These are phyloP conservation scores for Polypedilum pembai DNA, from an alignment of 1,140 invertebrate genomes.

Conservation along the genomic window DNA sequence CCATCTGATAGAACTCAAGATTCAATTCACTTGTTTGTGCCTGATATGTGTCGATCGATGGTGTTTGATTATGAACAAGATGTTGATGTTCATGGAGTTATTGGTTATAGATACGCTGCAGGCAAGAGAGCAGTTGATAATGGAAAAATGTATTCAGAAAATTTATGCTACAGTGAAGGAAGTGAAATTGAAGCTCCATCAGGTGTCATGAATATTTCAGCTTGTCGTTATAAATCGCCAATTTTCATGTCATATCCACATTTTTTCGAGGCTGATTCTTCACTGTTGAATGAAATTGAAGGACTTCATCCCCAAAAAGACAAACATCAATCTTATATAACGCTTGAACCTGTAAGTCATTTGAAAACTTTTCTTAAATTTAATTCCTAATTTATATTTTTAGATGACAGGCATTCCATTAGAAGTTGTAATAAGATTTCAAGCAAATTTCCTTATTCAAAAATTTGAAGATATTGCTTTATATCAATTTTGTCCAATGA, in stretches of 20 bases:
- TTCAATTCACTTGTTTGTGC: constrained; percentile 49
- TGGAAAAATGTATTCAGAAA: constrained; percentile 53
- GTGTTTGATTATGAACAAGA: constrained; percentile 23
- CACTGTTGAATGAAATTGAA: constrained; percentile 47
- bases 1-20: constrained; percentile 50
- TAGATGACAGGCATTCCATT: constrained; percentile 51
- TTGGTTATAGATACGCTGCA: constrained; percentile 31
- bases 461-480: constrained; percentile 43
- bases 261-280: constrained; percentile 62
- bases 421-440: constrained; percentile 52
- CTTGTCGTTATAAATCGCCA: constrained; percentile 58
- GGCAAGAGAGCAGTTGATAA: constrained; percentile 33
- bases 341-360: neutral
- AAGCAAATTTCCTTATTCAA: constrained; percentile 58
- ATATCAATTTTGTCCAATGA: neutral
- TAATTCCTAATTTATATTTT: constrained; percentile 28
- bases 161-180: constrained; percentile 64
- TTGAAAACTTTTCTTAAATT: constrained; percentile 33
- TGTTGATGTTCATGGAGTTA: constrained; percentile 30
- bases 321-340: neutral
- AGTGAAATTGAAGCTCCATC: constrained; percentile 48
- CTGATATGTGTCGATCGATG: constrained; percentile 55
- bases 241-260: constrained; percentile 71
- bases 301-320: constrained; percentile 44
- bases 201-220: constrained; percentile 51